These are phyloP conservation scores for Periphyllus acericola DNA, from an alignment of 2,888 invertebrate genomes.

Conservation along the genomic window DNA sequence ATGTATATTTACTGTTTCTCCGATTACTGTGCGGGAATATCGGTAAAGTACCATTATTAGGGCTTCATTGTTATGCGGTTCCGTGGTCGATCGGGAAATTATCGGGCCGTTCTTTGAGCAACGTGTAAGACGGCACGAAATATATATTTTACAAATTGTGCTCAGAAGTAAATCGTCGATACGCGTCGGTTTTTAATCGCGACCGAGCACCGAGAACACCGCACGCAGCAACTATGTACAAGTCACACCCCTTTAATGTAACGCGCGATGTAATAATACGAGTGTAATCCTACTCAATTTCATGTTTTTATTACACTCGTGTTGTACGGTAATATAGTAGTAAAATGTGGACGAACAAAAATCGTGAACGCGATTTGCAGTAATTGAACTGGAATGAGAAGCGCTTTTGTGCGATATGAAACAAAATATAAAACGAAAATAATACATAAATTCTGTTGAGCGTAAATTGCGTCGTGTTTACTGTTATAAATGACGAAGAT, in stretches of 20 bases:
- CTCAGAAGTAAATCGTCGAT: not conserved
- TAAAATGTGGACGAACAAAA: not conserved
- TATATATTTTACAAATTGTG: not conserved
- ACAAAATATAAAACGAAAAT: no score
- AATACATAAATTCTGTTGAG: no score
- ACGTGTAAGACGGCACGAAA: not conserved
- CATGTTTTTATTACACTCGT: not conserved
- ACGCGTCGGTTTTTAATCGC: not conserved
- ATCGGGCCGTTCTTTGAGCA: not conserved
- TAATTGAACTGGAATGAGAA: no score
- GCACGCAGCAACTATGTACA: not conserved
- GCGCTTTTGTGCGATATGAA: no score
- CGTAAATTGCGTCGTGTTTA: no score
- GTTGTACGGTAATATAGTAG: not conserved
- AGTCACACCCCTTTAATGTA: no score
- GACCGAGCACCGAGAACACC: not conserved
- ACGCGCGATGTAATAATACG: not conserved
- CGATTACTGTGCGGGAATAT: not conserved
- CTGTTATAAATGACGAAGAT: no score
- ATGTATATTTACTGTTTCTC: not conserved
- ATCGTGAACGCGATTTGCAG: not conserved
- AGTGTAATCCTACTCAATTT: not conserved
- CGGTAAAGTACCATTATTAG: not conserved
- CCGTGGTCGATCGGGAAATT: not conserved
- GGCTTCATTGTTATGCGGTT: not conserved